Evolutionary conservation across 2,797 vertebrate species (phyloP), one percentile per base, ranked within the genome.

Genomic region (Eulemur coronatus): DNA sequence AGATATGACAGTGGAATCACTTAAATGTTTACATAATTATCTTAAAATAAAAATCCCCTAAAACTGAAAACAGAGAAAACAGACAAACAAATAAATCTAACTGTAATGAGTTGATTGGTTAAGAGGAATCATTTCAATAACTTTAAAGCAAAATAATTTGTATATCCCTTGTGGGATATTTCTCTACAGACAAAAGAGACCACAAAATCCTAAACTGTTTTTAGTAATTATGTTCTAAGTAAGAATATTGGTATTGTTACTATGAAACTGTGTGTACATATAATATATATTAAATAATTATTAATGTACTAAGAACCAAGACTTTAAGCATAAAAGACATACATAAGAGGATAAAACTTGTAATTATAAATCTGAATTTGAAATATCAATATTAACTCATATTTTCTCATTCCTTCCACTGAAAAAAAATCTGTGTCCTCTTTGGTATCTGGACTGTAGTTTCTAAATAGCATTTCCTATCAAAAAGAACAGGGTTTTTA

Each of bases 1-100:
- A 72, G 7, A 96, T 28, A 17, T 69, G 15, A 70, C 2, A 0
- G 4, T 35, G 46, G 30, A 69, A 24, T 41, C 50, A 72, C 10
- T 38, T 79, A 84, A 80, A 67, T 78, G 82, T 55, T 95, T 38
- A 87, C 20, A 35, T 33, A 88, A 81, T 73, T 50, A 73, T 63
- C 92, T 79, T 38, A 15, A 61, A 91, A 81, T 50, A 65, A 95
- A 86, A 78, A 69, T 55, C 35, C 11, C 33, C 20, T 59, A 70
- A 88, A 93, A 73, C 15, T 41, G 28, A 89, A 96, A 95, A 82
- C 30, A 87, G n/a, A 81, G n/a, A 46, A 84, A 92, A 76, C 48
- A 70, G 50, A 80, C 38, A 59, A 80, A 81, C 57, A 72, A 69
- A 79, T 46, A 38, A 88, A 72, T 72, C 26, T 46, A 94, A 79